These are phyloP conservation scores for Phoxinus dragarum DNA, from an alignment of 2,797 vertebrate genomes.

Conservation along the genomic window DNA sequence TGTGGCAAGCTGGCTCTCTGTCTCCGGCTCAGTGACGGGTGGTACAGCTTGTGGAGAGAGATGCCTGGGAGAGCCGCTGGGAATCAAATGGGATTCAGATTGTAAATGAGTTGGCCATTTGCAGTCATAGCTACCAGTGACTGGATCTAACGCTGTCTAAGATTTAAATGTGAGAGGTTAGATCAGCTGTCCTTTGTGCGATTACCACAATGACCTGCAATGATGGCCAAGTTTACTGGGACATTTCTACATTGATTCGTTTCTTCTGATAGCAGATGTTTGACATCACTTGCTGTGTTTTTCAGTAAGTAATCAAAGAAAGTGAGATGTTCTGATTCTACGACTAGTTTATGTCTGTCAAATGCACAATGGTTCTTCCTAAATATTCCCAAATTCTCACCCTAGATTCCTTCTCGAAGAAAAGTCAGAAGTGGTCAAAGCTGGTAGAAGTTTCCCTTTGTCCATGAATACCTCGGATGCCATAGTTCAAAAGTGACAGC, in stretches of 20 bases:
- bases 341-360: constrained; percentile 31
- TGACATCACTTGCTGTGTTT: constrained; percentile 28
- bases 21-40: constrained; percentile 55
- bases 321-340: not conserved
- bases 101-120: constrained; percentile 87
- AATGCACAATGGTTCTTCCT: not conserved
- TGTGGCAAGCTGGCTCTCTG: constrained; percentile 82
- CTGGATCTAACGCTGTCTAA: constrained; percentile 66
- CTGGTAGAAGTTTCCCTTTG: constrained; percentile 40
- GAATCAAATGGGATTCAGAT: constrained; percentile 87
- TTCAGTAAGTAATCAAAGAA: constrained; percentile 14
- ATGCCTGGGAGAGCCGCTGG: constrained; percentile 74
- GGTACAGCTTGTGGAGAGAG: constrained; percentile 73
- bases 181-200: constrained; percentile 32
- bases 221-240: constrained; percentile 16
- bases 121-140: constrained; percentile 78
- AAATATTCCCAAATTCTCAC: not conserved
- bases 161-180: constrained; percentile 39
- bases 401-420: constrained; percentile 16
- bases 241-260: constrained; percentile 18
- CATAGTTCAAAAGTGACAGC: constrained; percentile 34
- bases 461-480: constrained; percentile 53
- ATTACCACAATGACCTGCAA: constrained; percentile 18
- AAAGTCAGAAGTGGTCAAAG: constrained; percentile 21
- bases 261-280: constrained; percentile 29